Evolutionary conservation across 2,113 vertebrate genomes (phyloP).

Genomic region (Aegotheles bennettii): DNA sequence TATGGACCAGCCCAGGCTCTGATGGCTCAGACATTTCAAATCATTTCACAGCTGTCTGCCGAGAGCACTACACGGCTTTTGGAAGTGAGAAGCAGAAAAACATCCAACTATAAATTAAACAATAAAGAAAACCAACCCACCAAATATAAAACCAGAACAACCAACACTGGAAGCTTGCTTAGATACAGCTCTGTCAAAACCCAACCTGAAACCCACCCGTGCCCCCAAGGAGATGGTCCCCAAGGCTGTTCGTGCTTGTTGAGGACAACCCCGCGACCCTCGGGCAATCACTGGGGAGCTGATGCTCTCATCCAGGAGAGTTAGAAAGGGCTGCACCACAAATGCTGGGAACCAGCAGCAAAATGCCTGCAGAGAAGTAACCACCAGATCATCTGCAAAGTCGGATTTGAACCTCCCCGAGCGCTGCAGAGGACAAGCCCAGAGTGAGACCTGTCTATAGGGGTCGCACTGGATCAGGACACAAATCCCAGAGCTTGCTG

Average conservation of each 20-base stretch:
- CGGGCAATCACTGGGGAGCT: accelerated
- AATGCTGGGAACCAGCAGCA: neutral
- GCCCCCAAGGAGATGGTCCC: accelerated
- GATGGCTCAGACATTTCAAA: neutral
- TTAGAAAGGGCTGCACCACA: accelerated
- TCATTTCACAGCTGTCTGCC: neutral
- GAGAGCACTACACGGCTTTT: neutral
- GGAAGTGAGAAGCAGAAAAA: neutral
- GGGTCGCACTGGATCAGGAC: no score
- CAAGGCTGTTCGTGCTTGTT: accelerated
- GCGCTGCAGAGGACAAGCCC: accelerated
- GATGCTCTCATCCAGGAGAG: neutral
- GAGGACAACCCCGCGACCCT: neutral
- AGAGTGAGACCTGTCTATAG: accelerated
- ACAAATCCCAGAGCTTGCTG: accelerated
- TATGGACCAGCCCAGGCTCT: neutral
- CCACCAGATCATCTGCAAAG: neutral
- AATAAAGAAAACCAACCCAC: neutral
- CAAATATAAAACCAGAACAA: neutral
- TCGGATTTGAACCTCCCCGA: neutral
- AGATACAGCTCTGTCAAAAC: neutral
- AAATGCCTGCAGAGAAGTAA: neutral
- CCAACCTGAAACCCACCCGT: neutral
- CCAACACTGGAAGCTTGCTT: neutral
- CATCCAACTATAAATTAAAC: neutral